Percentiles rank a stretch among this genome's conserved stretches.
These are phyloP conservation scores for Pammene aurita DNA, from an alignment of 2,888 invertebrate genomes.

Conservation along the genomic window DNA sequence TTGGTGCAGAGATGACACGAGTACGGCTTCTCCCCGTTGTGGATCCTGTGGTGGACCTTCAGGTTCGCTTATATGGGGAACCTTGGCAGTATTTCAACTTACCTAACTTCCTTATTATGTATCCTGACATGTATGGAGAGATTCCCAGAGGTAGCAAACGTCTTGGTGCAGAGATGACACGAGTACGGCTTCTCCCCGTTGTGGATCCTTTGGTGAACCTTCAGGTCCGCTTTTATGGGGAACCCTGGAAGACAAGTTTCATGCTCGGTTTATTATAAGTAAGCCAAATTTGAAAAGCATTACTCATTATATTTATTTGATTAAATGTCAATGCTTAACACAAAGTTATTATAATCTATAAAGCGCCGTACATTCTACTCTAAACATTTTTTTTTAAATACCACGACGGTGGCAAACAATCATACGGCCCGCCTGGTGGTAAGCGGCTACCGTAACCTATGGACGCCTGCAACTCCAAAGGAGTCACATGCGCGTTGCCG, in stretches of 20 bases:
- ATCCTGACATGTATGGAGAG: conserved; percentile 75
- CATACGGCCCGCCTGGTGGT: too few relatives aligned
- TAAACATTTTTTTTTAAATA: too few relatives aligned
- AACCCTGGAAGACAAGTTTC: conserved; percentile 60
- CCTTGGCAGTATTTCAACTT: conserved; percentile 53
- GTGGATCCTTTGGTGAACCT: conserved; percentile 74
- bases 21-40: conserved; percentile 79
- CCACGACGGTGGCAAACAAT: too few relatives aligned
- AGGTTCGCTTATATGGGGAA: conserved; percentile 75
- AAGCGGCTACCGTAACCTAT: too few relatives aligned
- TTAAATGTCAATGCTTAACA: too few relatives aligned
- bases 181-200: conserved; percentile 79
- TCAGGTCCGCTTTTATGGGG: conserved; percentile 72
- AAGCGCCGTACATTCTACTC: too few relatives aligned
- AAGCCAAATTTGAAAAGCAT: too few relatives aligned
- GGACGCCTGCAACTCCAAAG: too few relatives aligned
- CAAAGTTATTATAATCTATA: too few relatives aligned
- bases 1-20: conserved; percentile 73
- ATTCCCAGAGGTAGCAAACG: conserved; percentile 76
- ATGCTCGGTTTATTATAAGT: too few relatives aligned
- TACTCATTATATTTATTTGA: too few relatives aligned
- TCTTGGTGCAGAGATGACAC: conserved; percentile 73
- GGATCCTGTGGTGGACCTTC: conserved; percentile 73
- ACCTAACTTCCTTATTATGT: conserved; percentile 78
- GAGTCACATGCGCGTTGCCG: too few relatives aligned